phyloP scores from a whole-genome alignment of 2,113 vertebrate species.

The Apaloderma vittatum region DNA sequence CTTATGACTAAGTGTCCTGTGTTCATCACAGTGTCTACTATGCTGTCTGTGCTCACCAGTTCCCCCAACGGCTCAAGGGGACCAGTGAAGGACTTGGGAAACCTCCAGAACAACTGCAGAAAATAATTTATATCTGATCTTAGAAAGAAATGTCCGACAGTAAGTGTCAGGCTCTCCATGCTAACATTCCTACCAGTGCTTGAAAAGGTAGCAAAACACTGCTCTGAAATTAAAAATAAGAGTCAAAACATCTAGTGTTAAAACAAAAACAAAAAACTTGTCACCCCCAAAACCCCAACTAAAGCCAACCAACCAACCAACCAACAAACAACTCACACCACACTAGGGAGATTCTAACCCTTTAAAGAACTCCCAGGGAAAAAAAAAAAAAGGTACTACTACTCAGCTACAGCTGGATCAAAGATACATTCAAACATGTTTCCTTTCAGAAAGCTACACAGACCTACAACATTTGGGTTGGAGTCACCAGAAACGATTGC shows the following conservation, averaged over 20 bases:
- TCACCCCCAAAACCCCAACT: no score
- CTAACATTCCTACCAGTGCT: not conserved
- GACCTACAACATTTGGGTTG: not conserved
- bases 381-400: not conserved
- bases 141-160: not conserved
- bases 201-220: not conserved
- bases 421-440: not conserved
- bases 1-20: not conserved
- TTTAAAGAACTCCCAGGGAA: not conserved
- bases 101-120: not conserved
- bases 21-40: not conserved
- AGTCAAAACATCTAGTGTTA: not conserved
- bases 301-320: not conserved
- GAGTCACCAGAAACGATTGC: not conserved
- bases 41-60: not conserved
- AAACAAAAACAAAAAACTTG: not conserved
- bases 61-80: not conserved
- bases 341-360: not conserved
- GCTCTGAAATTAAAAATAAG: not conserved
- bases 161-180: not conserved
- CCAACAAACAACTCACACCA: not conserved
- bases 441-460: not conserved
- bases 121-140: not conserved
- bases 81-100: not conserved
- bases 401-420: not conserved